Base-by-base conservation (phyloP, 2,113 vertebrate genomes). In the Tylochromis polylepis region DNA sequence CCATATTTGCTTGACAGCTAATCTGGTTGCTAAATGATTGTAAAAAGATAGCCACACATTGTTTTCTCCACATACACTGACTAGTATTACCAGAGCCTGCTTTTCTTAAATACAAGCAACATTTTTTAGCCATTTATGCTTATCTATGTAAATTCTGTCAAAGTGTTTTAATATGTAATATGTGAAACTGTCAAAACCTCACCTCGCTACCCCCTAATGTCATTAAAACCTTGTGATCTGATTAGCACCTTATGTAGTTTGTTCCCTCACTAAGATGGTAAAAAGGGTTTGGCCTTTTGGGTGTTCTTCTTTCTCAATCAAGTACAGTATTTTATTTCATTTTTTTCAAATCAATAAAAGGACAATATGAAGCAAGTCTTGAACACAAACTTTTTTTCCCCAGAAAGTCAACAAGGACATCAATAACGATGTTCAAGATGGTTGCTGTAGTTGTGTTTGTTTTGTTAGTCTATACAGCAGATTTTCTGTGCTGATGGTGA, bases 311-410 rank as follows among this genome's bases (percentile, higher is more conserved):
- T 16, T 46, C 24, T 46, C 8, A 27, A 27, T 27, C 8, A 24
- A 46, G 38, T 46, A 46, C 12, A 72, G 2, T 72, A 18, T 16
- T 72, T 72, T 24, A 6, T 46, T 72, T 72, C 2, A 11, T 27
- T 46, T 9, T 62, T 4, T 3, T 8, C 34, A 62, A 72, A 72
- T 72, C 41, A 24, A 24, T 72, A 16, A 72, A 72, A 72, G 65
- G 38, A 46, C 22, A 43, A 22, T 67, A 27, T 72, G 14, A 72
- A 70, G 16, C 38, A 38, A 38, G 4, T 41, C 14, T 46, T 72
- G 14, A 72, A 72, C 12, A 16, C 38, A 72, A 72, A 41, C 11
- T 2, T 67, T 41, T 14, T 0, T 0, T 34, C n/a, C 4, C 20
- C 6, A 15, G 22, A 67, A 67, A 67, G 62, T 22, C 62, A 67